These are phyloP conservation scores for Gallinago media DNA, from an alignment of 2,113 vertebrate species.

Conservation along the genomic window DNA sequence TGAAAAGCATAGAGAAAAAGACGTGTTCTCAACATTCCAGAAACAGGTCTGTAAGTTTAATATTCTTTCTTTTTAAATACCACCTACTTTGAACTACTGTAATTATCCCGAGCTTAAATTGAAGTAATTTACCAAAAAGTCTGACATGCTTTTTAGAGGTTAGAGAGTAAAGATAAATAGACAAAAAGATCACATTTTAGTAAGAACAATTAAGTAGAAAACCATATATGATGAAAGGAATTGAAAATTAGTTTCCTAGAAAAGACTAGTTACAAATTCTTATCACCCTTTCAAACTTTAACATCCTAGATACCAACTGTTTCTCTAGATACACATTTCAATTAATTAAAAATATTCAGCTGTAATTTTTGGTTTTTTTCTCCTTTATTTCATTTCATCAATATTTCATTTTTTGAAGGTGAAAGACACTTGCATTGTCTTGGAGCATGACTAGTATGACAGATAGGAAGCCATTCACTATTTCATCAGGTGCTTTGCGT, in stretches of 20 bases:
- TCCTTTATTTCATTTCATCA: rapidly evolving
- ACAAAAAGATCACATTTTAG: not conserved
- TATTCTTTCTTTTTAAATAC: not conserved
- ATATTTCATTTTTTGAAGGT: not conserved
- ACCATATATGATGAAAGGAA: not conserved
- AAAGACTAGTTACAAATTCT: not conserved
- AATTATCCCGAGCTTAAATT: not conserved
- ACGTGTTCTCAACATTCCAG: not conserved
- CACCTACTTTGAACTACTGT: not conserved
- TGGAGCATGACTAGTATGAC: not conserved
- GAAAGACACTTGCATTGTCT: not conserved
- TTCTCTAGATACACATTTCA: not conserved
- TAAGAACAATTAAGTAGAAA: not conserved
- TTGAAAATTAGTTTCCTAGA: not conserved
- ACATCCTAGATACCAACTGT: not conserved
- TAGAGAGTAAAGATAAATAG: not conserved
- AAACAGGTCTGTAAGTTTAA: not conserved
- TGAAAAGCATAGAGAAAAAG: not conserved
- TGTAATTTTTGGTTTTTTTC: not conserved
- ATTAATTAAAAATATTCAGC: not conserved
- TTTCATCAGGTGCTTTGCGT: not conserved
- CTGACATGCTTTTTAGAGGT: not conserved
- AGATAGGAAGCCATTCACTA: not conserved
- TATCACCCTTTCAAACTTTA: not conserved
- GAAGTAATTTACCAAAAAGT: not conserved